Evolutionary conservation across 1,140 invertebrate species (phyloP), one percentile per base, ranked within the genome.

Genomic region (Adoxophyes honmai): DNA sequence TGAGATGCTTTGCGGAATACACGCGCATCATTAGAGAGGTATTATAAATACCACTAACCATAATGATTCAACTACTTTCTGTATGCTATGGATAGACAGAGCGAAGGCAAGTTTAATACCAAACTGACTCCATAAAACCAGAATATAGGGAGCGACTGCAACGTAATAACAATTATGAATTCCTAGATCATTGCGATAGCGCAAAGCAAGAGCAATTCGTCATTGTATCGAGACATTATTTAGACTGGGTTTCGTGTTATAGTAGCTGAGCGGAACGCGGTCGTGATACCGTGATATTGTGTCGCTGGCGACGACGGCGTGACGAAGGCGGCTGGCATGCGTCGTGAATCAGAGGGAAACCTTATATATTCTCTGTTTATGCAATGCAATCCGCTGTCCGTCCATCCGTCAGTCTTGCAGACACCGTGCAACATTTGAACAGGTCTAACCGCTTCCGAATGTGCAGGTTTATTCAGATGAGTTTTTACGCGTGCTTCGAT

Each of bases 261-360:
- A 60, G 63, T 67, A 54, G 60, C 42, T 58, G 55, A 66, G 63
- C 54, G 39, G 64, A 71, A 37, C 16, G 28, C 16, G 16, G 58
- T 82, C 74, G 73, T 81, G 76, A 79, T 77, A 70, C 61, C 64
- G 64, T 62, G 64, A 73, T 76, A 72, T 70, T 73, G 70, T 78
- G 73, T 75, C 71, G 78, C 78, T 73, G 74, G 76, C 77, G 79
- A 73, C 73, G 72, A 48, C 68, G 68, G 57, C 75, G 78, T 86
- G 85, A 88, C 82, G 75, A 82, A 88, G 75, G 52, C 73, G 69
- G 60, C 70, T 79, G 85, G 85, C 75, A 85, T 86, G 83, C 78
- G 57, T 68, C 73, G 81, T 88, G 85, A 88, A 84, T 86, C 85
- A 88, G 74, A 74, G 73, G 75, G 78, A 86, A 83, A 82, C 81